Percentiles rank a stretch among this genome's conserved stretches.
Conservation (phyloP, 2,797 vertebrate species). For the Oreochromis mossambicus region DNA sequence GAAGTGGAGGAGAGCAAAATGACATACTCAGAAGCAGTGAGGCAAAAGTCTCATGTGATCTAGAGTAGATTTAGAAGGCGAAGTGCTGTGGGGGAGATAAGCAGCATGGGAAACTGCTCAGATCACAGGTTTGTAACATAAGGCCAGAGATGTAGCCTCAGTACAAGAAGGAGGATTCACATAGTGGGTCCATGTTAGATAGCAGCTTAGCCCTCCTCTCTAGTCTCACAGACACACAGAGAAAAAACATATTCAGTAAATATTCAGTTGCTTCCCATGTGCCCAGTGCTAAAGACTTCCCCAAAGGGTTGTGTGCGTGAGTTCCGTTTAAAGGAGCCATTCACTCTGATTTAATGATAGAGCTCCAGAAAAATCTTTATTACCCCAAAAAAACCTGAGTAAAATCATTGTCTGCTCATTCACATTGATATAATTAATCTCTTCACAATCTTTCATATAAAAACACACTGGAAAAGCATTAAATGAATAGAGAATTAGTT, state of each 20-base stretch:
- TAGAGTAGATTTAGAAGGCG: constrained; percentile 47
- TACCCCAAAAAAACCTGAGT: background rate
- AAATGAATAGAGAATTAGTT: background rate
- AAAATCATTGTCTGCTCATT: background rate
- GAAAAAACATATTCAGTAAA: constrained; percentile 13
- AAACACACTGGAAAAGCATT: background rate
- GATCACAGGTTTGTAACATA: constrained; percentile 34
- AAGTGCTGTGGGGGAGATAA: constrained; percentile 50
- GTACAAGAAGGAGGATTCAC: constrained; percentile 6
- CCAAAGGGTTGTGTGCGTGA: constrained; percentile 8
- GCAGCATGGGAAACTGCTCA: constrained; percentile 34
- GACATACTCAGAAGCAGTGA: constrained; percentile 49
- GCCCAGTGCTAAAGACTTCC: constrained; percentile 29
- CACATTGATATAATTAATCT: background rate
- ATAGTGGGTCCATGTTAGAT: constrained; percentile 15
- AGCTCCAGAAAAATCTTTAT: background rate
- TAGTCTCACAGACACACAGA: background rate
- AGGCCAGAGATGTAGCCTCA: constrained; percentile 19
- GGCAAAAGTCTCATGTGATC: constrained; percentile 59
- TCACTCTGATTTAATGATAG: constrained; percentile 12
- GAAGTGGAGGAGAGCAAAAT: constrained; percentile 36
- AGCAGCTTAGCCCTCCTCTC: constrained; percentile 22
- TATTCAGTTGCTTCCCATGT: constrained; percentile 32
- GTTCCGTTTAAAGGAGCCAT: constrained; percentile 19
- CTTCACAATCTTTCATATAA: background rate